Evolutionary conservation across 92 coral and sea anemone species (phyloP).

Genomic region (Phymanthus crucifer): DNA sequence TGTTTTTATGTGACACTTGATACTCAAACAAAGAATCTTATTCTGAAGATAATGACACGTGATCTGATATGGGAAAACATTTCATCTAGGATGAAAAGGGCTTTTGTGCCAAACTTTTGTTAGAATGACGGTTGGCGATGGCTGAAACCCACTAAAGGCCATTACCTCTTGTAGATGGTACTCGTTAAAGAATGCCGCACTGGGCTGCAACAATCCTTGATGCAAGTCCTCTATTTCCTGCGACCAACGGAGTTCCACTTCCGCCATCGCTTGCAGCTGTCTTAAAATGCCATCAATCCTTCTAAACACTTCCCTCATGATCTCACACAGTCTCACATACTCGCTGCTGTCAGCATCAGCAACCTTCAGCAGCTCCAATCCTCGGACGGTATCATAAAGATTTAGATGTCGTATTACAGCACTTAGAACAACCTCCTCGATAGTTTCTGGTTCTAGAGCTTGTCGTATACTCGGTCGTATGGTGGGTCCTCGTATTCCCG

Average conservation of each 20-base stretch:
- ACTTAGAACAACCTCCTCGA: conserved; percentile 74
- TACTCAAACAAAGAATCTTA: no score
- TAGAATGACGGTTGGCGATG: no score
- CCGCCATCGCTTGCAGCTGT: conserved; percentile 91
- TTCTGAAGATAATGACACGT: no score
- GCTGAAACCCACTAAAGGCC: no score
- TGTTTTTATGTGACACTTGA: no score
- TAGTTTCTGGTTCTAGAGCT: conserved; percentile 70
- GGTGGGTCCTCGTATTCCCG: conserved; percentile 71
- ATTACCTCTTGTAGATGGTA: conserved; percentile 92
- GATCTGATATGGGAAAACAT: no score
- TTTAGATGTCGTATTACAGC: conserved; percentile 83
- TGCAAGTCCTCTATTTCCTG: conserved; percentile 84
- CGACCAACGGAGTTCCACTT: conserved; percentile 90
- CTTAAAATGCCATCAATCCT: conserved; percentile 81
- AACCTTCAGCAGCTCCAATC: conserved; percentile 73
- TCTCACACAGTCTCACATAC: conserved; percentile 58
- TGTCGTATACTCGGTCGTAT: conserved; percentile 87
- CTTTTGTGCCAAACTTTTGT: no score
- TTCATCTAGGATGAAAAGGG: no score
- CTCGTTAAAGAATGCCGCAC: conserved; percentile 95
- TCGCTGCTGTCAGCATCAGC: conserved; percentile 62
- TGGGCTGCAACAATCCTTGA: conserved; percentile 74
- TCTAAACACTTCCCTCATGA: conserved; percentile 77
- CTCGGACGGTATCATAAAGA: conserved; percentile 56